Evolutionary conservation across 2,113 vertebrate genomes (phyloP).

Genomic region (Melanotaenia duboulayi): DNA sequence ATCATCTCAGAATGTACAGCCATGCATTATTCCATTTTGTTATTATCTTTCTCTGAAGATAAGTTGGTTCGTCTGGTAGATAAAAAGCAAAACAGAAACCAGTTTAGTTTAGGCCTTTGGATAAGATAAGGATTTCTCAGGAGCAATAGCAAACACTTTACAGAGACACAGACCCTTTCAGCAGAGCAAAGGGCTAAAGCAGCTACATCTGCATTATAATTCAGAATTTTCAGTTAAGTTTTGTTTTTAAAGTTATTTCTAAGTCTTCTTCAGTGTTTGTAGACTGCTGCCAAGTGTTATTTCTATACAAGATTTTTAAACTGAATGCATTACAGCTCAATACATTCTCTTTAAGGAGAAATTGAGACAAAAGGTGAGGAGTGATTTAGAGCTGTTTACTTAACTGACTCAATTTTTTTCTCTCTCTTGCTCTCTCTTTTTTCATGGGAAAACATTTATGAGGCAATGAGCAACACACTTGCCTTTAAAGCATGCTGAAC

Average conservation of each 20-base stretch:
- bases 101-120: background rate
- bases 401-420: background rate
- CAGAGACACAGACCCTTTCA: constrained; percentile 2
- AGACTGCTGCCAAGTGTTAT: background rate
- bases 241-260: background rate
- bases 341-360: background rate
- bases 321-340: background rate
- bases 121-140: constrained; percentile 12
- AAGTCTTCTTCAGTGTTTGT: background rate
- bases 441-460: background rate
- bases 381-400: background rate
- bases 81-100: constrained; percentile 6
- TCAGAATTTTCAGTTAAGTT: background rate
- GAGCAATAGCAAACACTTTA: background rate
- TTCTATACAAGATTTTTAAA: no score
- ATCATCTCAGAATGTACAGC: background rate
- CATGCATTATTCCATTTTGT: background rate
- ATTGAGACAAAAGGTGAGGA: background rate
- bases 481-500: constrained; percentile 10
- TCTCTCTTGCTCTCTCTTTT: background rate
- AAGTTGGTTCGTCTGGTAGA: constrained; percentile 16
- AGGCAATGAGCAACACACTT: background rate
- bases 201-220: background rate
- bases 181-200: background rate
- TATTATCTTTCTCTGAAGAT: background rate